Evolutionary conservation across 30 jellyfish, hydroid and myxozoan species (phyloP).

Genomic region (Chironex yamaguchii): DNA sequence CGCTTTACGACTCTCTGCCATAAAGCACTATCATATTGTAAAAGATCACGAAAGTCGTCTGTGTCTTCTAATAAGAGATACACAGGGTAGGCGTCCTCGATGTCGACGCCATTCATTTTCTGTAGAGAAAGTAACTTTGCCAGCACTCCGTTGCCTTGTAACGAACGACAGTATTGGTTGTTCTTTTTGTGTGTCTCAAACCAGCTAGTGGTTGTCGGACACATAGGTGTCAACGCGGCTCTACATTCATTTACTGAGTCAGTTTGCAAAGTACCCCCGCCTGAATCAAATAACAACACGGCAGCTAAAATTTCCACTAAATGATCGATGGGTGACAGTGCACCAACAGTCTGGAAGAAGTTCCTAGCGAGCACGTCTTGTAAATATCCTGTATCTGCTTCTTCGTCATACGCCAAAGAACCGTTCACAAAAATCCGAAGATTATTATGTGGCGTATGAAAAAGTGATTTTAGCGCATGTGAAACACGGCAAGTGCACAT

Average conservation of each 20-base stretch:
- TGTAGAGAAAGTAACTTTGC: slow-evolving; percentile 38
- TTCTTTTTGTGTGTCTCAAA: neutral
- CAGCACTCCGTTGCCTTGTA: slow-evolving; percentile 72
- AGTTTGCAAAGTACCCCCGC: neutral
- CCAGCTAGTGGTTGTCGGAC: neutral
- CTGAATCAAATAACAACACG: slow-evolving; percentile 17
- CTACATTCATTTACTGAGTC: neutral
- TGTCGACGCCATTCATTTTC: slow-evolving; percentile 31
- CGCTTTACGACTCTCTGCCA: slow-evolving; percentile 56
- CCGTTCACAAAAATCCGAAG: slow-evolving; percentile 72
- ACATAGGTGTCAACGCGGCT: neutral
- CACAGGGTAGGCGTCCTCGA: slow-evolving; percentile 37
- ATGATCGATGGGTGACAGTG: neutral
- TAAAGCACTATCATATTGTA: slow-evolving; percentile 20
- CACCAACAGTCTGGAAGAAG: too few relatives aligned
- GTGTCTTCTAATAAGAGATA: neutral
- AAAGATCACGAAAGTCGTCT: neutral
- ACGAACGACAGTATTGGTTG: slow-evolving; percentile 1
- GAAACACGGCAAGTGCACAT: slow-evolving; percentile 53
- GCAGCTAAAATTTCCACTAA: slow-evolving; percentile 1
- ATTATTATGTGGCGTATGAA: slow-evolving; percentile 85
- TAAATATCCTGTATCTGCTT: too few relatives aligned
- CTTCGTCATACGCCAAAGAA: too few relatives aligned
- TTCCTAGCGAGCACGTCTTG: too few relatives aligned
- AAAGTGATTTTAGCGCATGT: slow-evolving; percentile 60